phyloP scores from a whole-genome alignment of 2,113 vertebrate genomes.

The Bubalus kerabau region DNA sequence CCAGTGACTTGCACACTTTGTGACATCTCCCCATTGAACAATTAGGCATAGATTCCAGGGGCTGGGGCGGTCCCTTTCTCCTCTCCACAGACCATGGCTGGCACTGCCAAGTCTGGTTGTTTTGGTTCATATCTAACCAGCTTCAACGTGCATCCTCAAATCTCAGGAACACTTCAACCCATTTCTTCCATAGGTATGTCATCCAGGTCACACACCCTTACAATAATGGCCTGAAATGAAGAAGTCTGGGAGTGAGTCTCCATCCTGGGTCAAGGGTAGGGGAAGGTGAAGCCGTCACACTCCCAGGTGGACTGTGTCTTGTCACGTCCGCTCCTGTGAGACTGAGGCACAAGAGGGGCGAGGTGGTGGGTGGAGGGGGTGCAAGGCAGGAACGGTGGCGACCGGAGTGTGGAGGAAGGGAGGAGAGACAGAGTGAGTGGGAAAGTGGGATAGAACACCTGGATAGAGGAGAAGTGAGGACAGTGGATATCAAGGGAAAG shows the following conservation, averaged over 20 bases:
- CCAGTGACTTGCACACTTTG: neutral
- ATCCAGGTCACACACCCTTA: neutral
- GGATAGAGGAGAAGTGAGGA: neutral
- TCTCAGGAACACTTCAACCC: neutral
- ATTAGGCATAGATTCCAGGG: neutral
- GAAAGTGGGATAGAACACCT: neutral
- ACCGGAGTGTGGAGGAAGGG: neutral
- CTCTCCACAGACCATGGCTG: neutral
- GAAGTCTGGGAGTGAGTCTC: neutral
- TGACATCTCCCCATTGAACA: neutral
- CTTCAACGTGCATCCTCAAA: neutral
- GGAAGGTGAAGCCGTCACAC: neutral
- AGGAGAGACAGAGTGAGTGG: neutral
- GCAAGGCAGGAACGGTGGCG: neutral
- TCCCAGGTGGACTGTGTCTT: neutral
- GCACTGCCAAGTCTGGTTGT: neutral
- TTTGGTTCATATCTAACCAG: neutral
- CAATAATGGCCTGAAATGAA: neutral
- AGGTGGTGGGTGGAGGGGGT: neutral
- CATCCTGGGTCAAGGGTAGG: neutral
- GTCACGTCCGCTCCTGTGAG: neutral
- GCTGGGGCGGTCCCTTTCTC: neutral
- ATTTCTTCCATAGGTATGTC: neutral
- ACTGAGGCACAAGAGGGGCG: neutral
- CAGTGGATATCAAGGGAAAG: neutral